A percentile compares a stretch with the other conserved stretches of the same genome.
These are phyloP conservation scores for cattle (Bos taurus) DNA, from an alignment of 2,113 vertebrate species.

Conservation along the genomic window ARS-UCD2.0 NC_037357.1:136543501-136544000, in stretches of 20 bases:
- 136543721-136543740: background rate
- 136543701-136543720: background rate
- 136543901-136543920: background rate
- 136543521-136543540: background rate
- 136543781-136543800: background rate
- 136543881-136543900: background rate
- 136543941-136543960: background rate
- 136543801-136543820: accelerated
- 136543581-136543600: background rate
- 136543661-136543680: background rate
- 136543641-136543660: too few relatives aligned
- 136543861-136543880: background rate
- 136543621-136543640: background rate
- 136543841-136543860: background rate
- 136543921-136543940: too few relatives aligned
- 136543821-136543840: background rate
- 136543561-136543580: background rate
- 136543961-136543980: too few relatives aligned
- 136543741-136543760: background rate
- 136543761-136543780: background rate
- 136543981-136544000: too few relatives aligned
- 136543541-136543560: background rate
- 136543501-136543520: background rate
- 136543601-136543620: background rate
- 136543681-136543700: background rate